Evolutionary conservation across 2,113 vertebrate genomes (phyloP).

Genomic region (Sorex fumeus): DNA sequence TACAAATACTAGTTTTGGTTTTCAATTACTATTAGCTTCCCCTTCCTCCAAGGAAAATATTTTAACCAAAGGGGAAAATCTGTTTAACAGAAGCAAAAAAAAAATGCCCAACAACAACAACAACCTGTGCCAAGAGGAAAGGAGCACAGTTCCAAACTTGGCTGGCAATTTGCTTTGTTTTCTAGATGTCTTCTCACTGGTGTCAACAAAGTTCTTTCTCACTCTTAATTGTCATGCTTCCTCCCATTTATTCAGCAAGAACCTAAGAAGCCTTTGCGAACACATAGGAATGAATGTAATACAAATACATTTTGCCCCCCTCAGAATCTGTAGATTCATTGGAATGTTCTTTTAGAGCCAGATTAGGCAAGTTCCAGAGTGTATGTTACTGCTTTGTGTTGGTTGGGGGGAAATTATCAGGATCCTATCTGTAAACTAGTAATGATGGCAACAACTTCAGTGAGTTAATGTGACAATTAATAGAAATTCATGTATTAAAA

Average conservation of each 20-base stretch:
- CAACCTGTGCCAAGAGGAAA: conserved; percentile 68
- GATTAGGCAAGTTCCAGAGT: conserved; percentile 41
- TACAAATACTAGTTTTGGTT: conserved; percentile 70
- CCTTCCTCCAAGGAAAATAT: background rate
- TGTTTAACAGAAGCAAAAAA: conserved; percentile 61
- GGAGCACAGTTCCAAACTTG: conserved; percentile 56
- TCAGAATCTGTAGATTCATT: background rate
- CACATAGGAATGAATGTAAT: background rate
- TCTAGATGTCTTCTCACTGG: conserved; percentile 42
- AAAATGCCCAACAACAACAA: background rate
- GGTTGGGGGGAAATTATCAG: conserved; percentile 28
- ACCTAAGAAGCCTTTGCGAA: conserved; percentile 33
- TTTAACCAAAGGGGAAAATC: conserved; percentile 60
- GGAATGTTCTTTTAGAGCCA: conserved; percentile 24
- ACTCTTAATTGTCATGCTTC: conserved; percentile 33
- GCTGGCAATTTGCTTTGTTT: conserved; percentile 72
- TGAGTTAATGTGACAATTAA: background rate
- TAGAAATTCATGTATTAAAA: conserved; percentile 5
- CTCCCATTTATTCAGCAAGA: background rate
- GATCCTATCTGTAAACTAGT: conserved; percentile 21
- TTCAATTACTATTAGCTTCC: conserved; percentile 56
- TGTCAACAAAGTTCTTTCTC: conserved; percentile 71
- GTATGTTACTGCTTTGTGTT: background rate
- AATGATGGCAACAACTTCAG: background rate
- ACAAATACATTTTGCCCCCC: background rate